Evolutionary conservation across 2,797 vertebrate species (phyloP), one percentile per base, ranked within the genome.

Genomic region (Peromyscus aztecus): DNA sequence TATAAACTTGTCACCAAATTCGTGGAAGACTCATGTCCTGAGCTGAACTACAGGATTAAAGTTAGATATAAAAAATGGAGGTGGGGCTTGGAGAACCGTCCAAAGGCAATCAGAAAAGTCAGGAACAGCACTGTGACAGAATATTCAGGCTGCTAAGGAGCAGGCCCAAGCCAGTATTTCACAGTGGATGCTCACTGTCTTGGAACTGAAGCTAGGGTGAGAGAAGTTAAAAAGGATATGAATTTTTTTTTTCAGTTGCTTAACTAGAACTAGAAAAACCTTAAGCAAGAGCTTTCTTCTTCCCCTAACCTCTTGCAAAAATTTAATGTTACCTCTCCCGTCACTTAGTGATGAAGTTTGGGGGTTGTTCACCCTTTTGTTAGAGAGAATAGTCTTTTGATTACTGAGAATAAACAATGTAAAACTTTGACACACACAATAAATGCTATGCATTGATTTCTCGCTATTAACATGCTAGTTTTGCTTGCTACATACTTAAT

Each of bases 51-150:
- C 40, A 82, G 43, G 37, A 34, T 76, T 82, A 76, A 94, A 96
- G 83, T 91, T 73, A 96, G 75, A 57, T 49, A 8, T 77, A 78
- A 89, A 95, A 80, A 88, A 93, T 76, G 12, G 87, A 95, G 1
- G 59, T 81, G 57, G 19, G 52, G 67, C 87, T 88, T 89, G 87
- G 24, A 78, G 52, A 91, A 69, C 24, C 94, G 46, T 69, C 40
- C 65, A 90, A 77, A 75, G 61, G 31, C n/a, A 76, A 91, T 92
- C 63, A 93, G 81, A 65, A 97, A 46, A 71, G 37, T 57, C 78
- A 43, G 49, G 29, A 52, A 88, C 78, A 94, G 24, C 65, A 82
- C 43, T 73, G 76, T 91, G 43, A 52, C 69, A 91, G 61, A 95
- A 82, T 6, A 91, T 46, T 91, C 49, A 31, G 29, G 24, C 78